Base-by-base conservation (phyloP, 1,140 invertebrate genomes). In the Armadillidium nasatum region DNA sequence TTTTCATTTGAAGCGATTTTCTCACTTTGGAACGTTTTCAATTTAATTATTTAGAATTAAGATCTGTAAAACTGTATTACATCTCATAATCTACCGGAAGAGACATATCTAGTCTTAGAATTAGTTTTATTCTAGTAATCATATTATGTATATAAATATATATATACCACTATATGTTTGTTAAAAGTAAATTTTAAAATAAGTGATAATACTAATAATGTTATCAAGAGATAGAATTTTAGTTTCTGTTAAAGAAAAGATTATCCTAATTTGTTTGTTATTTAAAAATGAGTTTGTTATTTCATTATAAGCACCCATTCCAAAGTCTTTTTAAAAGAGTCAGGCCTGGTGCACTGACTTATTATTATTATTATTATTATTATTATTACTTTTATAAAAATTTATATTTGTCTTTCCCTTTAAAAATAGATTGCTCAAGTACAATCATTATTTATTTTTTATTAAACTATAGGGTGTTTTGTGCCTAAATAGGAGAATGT, bases 401-500 rank as follows among this genome's bases (percentile, higher is more conserved):
- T 33, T 33, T 33, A 33, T 33, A 33, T 60, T 15, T 60, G 50
- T 60, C 50, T 60, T 60, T 60, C 50, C 50, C 50, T 60, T 60
- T 15, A 13, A 60, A 60, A 60, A 60, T 60, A 60, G 50, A 60
- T 60, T 60, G 50, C 50, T 60, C 50, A 60, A 60, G 50, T 60
- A 60, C 50, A 60, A 60, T 60, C 50, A 60, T 60, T 60, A 60
- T 60, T 60, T 60, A 60, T 60, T 60, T 33, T 60, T 60, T 60
- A 60, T 60, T 60, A 60, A 60, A 60, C 50, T 60, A 60, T 60
- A 60, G 50, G 50, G 50, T 60, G 50, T 60, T 60, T 60, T 60
- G 50, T 60, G 50, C 50, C 50, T 60, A 60, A 60, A 60, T 60
- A 60, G 50, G 50, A 60, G 50, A 60, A 60, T 15, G 50, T 60